Evolutionary conservation across 2,113 vertebrate genomes (phyloP).

Genomic region (Calcarius ornatus): DNA sequence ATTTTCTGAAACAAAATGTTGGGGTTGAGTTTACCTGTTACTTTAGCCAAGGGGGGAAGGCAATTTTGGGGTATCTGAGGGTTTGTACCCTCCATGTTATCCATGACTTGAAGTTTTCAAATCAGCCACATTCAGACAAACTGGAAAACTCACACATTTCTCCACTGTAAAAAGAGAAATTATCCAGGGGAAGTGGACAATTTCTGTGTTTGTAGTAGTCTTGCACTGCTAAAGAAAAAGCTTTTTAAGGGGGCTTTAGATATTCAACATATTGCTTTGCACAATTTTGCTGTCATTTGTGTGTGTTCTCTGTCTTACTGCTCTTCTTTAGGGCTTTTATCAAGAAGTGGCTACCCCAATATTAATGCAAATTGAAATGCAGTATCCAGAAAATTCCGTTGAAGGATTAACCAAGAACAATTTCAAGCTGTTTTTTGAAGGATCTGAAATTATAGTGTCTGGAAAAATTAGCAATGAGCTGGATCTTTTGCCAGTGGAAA

Average conservation of each 20-base stretch:
- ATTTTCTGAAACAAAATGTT: not conserved
- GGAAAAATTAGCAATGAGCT: constrained; percentile 75
- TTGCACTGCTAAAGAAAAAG: not conserved
- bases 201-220: not conserved
- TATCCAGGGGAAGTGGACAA: not conserved
- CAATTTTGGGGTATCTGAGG: not conserved
- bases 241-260: not conserved
- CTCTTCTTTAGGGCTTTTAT: constrained; percentile 83
- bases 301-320: not conserved
- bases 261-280: not conserved
- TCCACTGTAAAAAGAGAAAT: not conserved
- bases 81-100: not conserved
- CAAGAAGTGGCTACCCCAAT: constrained; percentile 85
- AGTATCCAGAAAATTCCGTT: constrained; percentile 77
- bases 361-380: constrained; percentile 78
- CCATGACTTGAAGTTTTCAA: not conserved
- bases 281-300: not conserved
- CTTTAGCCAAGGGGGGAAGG: not conserved
- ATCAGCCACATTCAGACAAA: not conserved
- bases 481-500: constrained; percentile 76
- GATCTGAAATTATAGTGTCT: constrained; percentile 88
- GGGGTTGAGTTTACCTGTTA: not conserved
- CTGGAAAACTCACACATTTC: not conserved
- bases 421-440: constrained; percentile 83
- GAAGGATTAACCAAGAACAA: constrained; percentile 76